Base-by-base conservation (phyloP, 1,140 invertebrate genomes). In the Triops longicaudatus region DNA sequence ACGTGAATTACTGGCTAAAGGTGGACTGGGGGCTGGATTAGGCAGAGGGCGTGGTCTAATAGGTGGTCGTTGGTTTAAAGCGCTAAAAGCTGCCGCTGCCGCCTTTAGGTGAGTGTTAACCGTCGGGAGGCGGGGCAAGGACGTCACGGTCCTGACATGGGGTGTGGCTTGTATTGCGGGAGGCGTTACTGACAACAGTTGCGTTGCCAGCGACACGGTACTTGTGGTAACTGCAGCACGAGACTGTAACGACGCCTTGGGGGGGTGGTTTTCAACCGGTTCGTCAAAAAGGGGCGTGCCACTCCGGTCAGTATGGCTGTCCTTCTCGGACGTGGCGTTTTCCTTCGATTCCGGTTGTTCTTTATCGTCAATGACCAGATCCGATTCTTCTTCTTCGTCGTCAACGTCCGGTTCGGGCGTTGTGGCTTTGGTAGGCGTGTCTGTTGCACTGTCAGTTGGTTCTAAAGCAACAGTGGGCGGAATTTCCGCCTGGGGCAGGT, bases 301-400 rank as follows among this genome's bases (percentile, higher is more conserved):
- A 17, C 50, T n/a, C 10, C 50, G 50, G 22, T 63, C 50, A n/a
- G 17, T 1, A n/a, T 63, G 50, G 7, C 50, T 14, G 50, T 63
- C 50, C 50, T 63, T 63, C 14, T 76, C 12, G 41, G 78, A 22
- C 22, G 17, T 63, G 50, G 50, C 22, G 22, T 9, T 63, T n/a
- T 63, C 50, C 10, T 17, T 63, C 14, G 43, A 6, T 72, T 76
- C 71, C 37, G 63, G 50, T 14, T 10, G 50, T 27, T 76, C 41
- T n/a, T 28, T 76, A 28, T 79, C 76, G 14, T 78, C 78, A 37
- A 50, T 37, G 27, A 78, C 72, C n/a, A 75, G 43, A 22, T 80
- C 78, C 12, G 78, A 76, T 12, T 77, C 77, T 31, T 79, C 80
- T 37, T 78, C 78, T 71, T 88, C 86, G 79, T 90, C 89, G 80